A percentile compares a stretch with the other conserved stretches of the same genome.
Conservation (phyloP, 2,113 vertebrate species). For the Coryphaenoides rupestris region DNA sequence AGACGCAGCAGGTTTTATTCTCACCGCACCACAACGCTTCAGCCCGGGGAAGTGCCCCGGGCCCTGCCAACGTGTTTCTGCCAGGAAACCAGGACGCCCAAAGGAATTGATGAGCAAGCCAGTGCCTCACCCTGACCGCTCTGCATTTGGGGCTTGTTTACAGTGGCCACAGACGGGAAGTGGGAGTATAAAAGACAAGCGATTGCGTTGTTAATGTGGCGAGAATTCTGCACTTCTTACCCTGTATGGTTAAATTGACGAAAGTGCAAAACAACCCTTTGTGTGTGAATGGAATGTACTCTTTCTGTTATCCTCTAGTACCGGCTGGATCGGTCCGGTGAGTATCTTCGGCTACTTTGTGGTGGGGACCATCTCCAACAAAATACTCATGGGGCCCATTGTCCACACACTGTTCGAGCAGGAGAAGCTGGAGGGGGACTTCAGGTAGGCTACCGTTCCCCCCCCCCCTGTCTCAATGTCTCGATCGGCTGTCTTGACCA, state of each 20-base stretch:
- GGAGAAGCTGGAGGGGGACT: conserved; percentile 95
- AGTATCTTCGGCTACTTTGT: conserved; percentile 93
- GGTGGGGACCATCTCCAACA: conserved; percentile 86
- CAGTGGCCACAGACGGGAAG: not conserved
- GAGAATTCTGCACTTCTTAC: not conserved
- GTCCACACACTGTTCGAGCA: conserved; percentile 88
- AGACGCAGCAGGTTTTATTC: too few species aligned
- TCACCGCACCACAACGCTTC: too few species aligned
- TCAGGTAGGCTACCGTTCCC: too few species aligned
- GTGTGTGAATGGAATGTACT: too few species aligned
- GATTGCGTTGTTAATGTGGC: not conserved
- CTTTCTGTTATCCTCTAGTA: conserved; percentile 68
- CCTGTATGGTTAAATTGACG: not conserved
- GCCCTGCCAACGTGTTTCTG: too few species aligned
- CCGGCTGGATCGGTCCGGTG: conserved; percentile 89
- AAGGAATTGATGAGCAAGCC: too few species aligned
- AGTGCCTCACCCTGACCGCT: not conserved
- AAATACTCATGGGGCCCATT: conserved; percentile 89
- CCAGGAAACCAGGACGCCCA: too few species aligned
- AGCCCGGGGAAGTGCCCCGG: too few species aligned
- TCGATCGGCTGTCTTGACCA: too few species aligned
- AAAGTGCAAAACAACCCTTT: not conserved
- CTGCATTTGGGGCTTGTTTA: not conserved
- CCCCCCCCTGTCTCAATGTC: too few species aligned
- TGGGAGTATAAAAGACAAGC: not conserved